phyloP scores from a whole-genome alignment of 2,797 vertebrate species.

The Phalanger gymnotis region DNA sequence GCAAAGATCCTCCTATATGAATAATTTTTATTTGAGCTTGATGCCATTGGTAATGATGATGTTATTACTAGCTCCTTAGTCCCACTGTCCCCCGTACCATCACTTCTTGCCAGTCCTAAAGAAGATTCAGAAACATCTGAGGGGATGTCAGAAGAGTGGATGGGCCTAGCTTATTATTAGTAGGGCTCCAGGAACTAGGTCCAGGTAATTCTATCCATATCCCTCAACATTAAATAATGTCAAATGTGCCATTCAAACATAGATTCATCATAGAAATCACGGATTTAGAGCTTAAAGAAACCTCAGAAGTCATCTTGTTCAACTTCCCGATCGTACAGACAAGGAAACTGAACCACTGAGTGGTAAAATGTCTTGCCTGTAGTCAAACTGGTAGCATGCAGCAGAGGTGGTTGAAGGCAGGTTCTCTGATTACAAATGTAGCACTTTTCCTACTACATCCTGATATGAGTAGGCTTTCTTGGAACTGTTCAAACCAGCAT shows the following conservation, averaged over 20 bases:
- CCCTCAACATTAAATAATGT: not conserved
- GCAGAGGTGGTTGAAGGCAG: not conserved
- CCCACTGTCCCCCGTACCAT: not conserved
- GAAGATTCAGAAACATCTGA: not conserved
- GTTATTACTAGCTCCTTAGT: not conserved
- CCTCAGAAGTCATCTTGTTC: not conserved
- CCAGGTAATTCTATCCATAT: not conserved
- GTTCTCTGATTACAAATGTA: not conserved
- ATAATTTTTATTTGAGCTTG: not conserved
- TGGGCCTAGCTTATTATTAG: not conserved
- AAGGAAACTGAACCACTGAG: not conserved
- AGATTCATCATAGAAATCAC: too few relatives aligned
- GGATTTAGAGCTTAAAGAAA: not conserved
- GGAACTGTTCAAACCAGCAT: not conserved
- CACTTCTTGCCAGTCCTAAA: not conserved
- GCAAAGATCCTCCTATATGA: not conserved
- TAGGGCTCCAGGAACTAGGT: not conserved
- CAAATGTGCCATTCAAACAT: not conserved
- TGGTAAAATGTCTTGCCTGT: not conserved
- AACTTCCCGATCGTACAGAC: not conserved
- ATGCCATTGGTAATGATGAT: not conserved
- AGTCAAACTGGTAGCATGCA: not conserved
- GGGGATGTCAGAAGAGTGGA: not conserved
- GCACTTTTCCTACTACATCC: not conserved
- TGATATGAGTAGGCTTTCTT: not conserved